A percentile compares a stretch with the other conserved stretches of the same genome.
phyloP scores from a whole-genome alignment of 1,140 invertebrate genomes.

The Artemia franciscana region DNA sequence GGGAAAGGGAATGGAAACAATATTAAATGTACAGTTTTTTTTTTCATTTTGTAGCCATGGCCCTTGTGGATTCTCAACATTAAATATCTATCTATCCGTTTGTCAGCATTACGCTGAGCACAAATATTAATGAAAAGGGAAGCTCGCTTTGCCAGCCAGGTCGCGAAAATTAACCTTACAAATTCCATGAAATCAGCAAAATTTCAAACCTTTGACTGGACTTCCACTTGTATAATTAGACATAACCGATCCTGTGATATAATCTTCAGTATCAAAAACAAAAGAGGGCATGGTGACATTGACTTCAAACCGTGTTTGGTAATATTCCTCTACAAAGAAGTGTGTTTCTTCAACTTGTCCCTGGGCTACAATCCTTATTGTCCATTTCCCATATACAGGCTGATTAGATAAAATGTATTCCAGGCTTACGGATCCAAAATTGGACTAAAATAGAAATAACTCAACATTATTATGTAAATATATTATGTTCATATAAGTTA shows the following conservation, averaged over 20 bases:
- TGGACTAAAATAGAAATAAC: too few species aligned
- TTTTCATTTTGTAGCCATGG: too few species aligned
- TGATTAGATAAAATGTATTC: conserved; percentile 73
- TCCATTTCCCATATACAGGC: conserved; percentile 76
- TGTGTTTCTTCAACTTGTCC: conserved; percentile 59
- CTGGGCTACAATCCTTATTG: conserved; percentile 62
- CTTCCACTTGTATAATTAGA: conserved; percentile 80
- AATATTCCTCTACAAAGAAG: conserved; percentile 80
- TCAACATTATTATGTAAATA: too few species aligned
- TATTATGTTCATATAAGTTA: too few species aligned
- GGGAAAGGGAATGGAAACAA: too few species aligned
- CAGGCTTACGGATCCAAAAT: conserved; percentile 69
- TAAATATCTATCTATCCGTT: too few species aligned
- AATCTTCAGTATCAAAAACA: conserved; percentile 60
- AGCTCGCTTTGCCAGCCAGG: neutral
- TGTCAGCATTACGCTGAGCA: neutral
- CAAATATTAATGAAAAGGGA: neutral
- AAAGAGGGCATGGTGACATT: conserved; percentile 89
- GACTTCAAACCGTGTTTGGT: conserved; percentile 72
- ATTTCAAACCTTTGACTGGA: conserved; percentile 28
- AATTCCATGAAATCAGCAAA: too few species aligned
- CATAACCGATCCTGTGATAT: conserved; percentile 56
- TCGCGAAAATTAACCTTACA: too few species aligned
- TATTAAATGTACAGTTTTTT: too few species aligned
- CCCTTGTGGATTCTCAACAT: too few species aligned